These are phyloP conservation scores for Notospermus geniculatus DNA, from an alignment of 1,140 invertebrate species.

Conservation along the genomic window DNA sequence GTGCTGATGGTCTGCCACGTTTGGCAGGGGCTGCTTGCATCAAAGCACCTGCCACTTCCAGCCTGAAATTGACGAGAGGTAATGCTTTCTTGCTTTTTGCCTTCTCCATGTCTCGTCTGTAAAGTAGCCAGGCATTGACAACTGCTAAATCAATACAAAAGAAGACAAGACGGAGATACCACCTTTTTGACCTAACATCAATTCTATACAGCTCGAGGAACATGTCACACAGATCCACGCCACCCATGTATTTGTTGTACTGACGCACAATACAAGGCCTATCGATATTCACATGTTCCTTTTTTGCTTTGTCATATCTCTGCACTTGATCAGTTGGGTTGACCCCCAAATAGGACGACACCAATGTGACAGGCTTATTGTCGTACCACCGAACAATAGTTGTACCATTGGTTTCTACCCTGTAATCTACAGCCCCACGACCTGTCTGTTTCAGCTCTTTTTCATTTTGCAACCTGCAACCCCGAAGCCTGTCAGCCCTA, in stretches of 20 bases:
- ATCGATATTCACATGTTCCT: conserved; percentile 42
- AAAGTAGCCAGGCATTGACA: conserved; percentile 40
- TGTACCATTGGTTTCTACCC: conserved; percentile 30
- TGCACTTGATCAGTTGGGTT: conserved; percentile 40
- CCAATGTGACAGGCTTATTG: conserved; percentile 53
- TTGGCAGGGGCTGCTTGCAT: not conserved
- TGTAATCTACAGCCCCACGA: conserved; percentile 29
- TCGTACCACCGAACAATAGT: conserved; percentile 53
- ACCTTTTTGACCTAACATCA: conserved; percentile 53
- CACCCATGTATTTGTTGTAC: conserved; percentile 59
- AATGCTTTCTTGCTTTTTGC: not conserved
- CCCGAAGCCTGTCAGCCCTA: not conserved
- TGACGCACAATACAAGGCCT: conserved; percentile 54
- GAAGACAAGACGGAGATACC: conserved; percentile 54
- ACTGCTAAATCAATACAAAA: conserved; percentile 52
- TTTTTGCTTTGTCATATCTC: conserved; percentile 38
- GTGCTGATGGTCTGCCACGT: not conserved
- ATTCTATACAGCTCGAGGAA: conserved; percentile 53
- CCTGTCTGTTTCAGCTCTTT: conserved; percentile 30
- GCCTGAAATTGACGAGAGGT: not conserved
- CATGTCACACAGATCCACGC: conserved; percentile 56
- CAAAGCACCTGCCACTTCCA: not conserved
- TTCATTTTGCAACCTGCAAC: conserved; percentile 17
- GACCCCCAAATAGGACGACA: conserved; percentile 47
- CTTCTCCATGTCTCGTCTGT: conserved; percentile 7